Percentiles rank a stretch among this genome's conserved stretches.
These are phyloP conservation scores for Corvus cornix DNA, from an alignment of 2,113 vertebrate species.

Conservation along the genomic window DNA sequence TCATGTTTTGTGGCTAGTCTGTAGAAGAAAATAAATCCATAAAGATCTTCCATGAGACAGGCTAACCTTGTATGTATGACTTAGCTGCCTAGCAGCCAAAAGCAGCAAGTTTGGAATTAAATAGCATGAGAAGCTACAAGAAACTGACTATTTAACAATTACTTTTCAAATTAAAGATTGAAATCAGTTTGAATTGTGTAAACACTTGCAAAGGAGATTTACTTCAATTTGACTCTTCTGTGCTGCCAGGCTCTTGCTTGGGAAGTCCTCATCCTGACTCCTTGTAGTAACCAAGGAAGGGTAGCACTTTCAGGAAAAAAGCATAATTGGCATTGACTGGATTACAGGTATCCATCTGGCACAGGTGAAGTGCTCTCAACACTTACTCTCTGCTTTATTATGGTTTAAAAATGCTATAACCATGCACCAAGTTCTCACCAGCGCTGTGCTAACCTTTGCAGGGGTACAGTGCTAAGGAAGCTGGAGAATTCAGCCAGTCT, in stretches of 20 bases:
- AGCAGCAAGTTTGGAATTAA: background rate
- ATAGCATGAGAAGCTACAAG: background rate
- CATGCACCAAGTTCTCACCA: background rate
- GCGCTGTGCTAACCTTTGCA: background rate
- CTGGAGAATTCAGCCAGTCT: background rate
- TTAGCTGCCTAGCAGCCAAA: background rate
- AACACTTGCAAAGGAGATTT: background rate
- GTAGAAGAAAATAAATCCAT: background rate
- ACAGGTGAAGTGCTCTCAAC: background rate
- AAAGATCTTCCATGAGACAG: background rate
- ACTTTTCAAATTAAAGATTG: background rate
- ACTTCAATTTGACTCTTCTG: background rate
- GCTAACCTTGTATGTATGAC: background rate
- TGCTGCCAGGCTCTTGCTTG: background rate
- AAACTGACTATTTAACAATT: background rate
- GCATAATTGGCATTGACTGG: accelerated
- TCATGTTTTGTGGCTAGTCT: background rate
- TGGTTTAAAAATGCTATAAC: background rate
- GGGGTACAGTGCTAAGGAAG: background rate
- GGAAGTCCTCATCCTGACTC: background rate
- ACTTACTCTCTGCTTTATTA: background rate
- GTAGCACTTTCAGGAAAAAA: background rate
- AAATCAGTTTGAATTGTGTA: background rate
- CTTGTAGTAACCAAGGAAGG: background rate
- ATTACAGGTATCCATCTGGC: background rate